These are phyloP conservation scores for Yponomeuta cagnagella DNA, from an alignment of 2,888 invertebrate species.

Conservation along the genomic window DNA sequence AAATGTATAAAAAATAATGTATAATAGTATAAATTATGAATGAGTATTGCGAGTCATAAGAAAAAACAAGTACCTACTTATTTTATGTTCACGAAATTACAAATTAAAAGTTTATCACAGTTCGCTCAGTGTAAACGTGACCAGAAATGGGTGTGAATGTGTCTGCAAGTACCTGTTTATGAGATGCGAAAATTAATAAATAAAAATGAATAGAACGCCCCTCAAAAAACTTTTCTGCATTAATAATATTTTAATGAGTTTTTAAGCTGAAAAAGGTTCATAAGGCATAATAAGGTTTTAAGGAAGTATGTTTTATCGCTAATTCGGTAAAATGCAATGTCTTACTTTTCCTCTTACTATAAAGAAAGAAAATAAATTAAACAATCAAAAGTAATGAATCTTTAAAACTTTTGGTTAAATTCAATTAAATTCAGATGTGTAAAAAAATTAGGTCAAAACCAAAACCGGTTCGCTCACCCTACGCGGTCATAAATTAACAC, in stretches of 20 bases:
- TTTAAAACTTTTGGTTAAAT: neutral
- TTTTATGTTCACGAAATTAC: no score
- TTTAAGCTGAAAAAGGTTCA: neutral
- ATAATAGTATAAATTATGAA: no score
- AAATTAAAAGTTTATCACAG: neutral
- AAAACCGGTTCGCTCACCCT: conserved; percentile 7
- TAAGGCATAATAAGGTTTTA: no score
- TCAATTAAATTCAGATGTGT: neutral
- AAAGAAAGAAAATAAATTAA: no score
- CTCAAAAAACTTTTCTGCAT: conserved; percentile 4
- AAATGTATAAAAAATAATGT: no score
- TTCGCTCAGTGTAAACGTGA: conserved; percentile 3
- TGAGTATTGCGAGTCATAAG: no score
- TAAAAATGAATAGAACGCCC: conserved; percentile 38
- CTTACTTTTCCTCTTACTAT: no score
- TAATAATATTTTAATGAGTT: conserved; percentile 3
- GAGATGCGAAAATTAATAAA: conserved; percentile 64
- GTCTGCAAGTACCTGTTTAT: conserved; percentile 44
- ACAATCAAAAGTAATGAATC: no score
- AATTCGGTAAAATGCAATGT: no score
- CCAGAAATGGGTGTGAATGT: conserved; percentile 51
- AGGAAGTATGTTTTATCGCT: no score
- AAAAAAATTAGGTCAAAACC: conserved; percentile 6
- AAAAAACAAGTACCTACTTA: no score
- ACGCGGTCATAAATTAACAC: conserved; percentile 11